Base-by-base conservation (phyloP, 2,888 invertebrate genomes). In the Leucoma salicis region DNA sequence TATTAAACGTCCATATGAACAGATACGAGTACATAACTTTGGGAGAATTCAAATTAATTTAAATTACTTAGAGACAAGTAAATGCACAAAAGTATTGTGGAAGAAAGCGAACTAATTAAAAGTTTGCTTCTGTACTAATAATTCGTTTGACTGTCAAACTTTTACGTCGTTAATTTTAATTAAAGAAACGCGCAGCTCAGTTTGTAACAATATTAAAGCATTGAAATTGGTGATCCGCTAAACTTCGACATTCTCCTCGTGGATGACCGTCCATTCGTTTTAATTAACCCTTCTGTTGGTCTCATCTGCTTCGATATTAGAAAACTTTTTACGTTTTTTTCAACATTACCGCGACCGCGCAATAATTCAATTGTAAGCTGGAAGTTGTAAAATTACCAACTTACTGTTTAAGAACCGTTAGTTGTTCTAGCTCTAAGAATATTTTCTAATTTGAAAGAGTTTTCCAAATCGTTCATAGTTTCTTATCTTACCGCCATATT, bases 131-230 rank as follows among this genome's bases (percentile, higher is more conserved):
- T 82, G 82, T 88, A 85, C 84, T 84, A 88, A 89, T 88, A 89
- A 89, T 89, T 88, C 87, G 88, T 87, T 86, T 86, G 84, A 87
- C 82, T 88, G 87, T 87, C 85, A 84, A 85, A 89, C 82, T 89
- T 89, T 88, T 77, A 77, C 84, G 83, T 87, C 88, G 87, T 89
- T 89, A 88, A 89, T 89, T 89, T 89, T 88, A 88, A 89, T 89
- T 89, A 88, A 89, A 89, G 89, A 86, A 89, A 86, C 81, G 84
- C 78, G 75, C 78, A 74, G 76, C 74, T 57, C 74, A 83, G 82
- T 86, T 86, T 80, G 86, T 86, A 82, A 88, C 85, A 83, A 85
- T 88, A 88, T 88, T 89, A 87, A 85, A 86, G 81, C 84, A 88
- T 88, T 86, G 80, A 82, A 85, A 85, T 83, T 82, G 85, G 85